Base-by-base conservation (phyloP, 2,888 invertebrate genomes). In the Automeris io region DNA sequence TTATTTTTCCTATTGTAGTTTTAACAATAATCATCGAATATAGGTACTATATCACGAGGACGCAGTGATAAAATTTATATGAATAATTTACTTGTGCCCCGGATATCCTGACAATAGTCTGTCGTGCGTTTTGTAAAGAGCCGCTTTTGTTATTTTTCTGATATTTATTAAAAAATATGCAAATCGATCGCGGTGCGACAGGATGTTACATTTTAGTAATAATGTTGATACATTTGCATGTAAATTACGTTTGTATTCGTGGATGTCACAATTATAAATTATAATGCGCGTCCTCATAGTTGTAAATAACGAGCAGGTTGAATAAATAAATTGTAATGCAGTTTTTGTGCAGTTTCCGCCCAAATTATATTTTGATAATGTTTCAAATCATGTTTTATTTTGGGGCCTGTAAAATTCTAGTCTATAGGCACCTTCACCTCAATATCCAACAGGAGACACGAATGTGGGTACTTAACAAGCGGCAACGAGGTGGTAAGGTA, bases 141-240 rank as follows among this genome's bases (percentile, higher is more conserved):
- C 58, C 53, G 58, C 70, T 74, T 74, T 81, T 82, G 82, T 82
- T 78, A 66, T 71, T 70, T 71, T 67, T 62, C 64, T 73, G 72
- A 80, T 79, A 72, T 81, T 40, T 79, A 81, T 78, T 72, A 82
- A 83, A 78, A 85, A 83, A 85, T 83, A 86, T 86, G 86, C 85
- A 81, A 85, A 86, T 86, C 83, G 72, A 85, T 82, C 66, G 74
- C 59, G 59, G 47, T 53, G 61, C 61, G 66, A 67, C 82, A 79
- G 85, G 86, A 85, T 80, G 83, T 64, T n/a, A 73, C 78, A 72
- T 80, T 83, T 85, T 81, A 65, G 77, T 81, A 74, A 76, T 80
- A 77, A 77, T 71, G 74, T 61, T 68, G 61, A 69, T 62, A 72
- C 76, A 83, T 85, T 83, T 77, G 75, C 82, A 85, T 86, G 77